Base-by-base conservation (phyloP, 2,888 invertebrate species). In the Muschampia plurimacula region DNA sequence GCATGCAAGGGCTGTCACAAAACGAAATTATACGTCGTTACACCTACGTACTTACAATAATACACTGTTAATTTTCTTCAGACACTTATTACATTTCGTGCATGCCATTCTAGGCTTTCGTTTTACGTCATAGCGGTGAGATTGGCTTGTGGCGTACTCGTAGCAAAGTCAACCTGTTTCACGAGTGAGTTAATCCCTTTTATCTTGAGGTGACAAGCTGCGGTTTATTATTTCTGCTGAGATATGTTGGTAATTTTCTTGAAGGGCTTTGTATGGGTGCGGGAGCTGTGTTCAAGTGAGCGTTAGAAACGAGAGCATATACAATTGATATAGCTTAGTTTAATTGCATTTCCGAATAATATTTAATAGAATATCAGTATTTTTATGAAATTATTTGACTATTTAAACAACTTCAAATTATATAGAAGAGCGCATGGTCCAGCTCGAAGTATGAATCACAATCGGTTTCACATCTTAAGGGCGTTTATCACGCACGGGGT, bases 11-110 rank as follows among this genome's bases (percentile, higher is more conserved):
- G 87, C 83, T 91, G 90, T 89, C 88, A 84, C 88, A 84, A 90
- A 92, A 90, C 88, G 87, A 91, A 90, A 91, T 92, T 91, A 91
- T 89, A 90, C 88, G 87, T 89, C 89, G 86, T 89, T 87, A 87
- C 87, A 85, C 90, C 88, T 89, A 86, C 90, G 84, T 86, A 89
- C 87, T 90, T 88, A 89, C 86, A 87, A 91, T 90, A 89, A 89
- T 88, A 91, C 85, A 87, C 87, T 88, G 89, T 89, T 89, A 89
- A 90, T 88, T 86, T 86, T 83, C 81, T 81, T 77, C 79, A 79
- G 85, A 82, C 82, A 76, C 73, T 78, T 81, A 77, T 79, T 82
- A 77, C 75, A 46, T 69, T 46, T 74, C 15, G 69, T 32, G 41
- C 70, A 74, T 44, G 57, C 67, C 2, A 83, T 52, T 77, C 60